Conservation (phyloP, 2,113 vertebrate genomes). For the Sylvia atricapilla region DNA sequence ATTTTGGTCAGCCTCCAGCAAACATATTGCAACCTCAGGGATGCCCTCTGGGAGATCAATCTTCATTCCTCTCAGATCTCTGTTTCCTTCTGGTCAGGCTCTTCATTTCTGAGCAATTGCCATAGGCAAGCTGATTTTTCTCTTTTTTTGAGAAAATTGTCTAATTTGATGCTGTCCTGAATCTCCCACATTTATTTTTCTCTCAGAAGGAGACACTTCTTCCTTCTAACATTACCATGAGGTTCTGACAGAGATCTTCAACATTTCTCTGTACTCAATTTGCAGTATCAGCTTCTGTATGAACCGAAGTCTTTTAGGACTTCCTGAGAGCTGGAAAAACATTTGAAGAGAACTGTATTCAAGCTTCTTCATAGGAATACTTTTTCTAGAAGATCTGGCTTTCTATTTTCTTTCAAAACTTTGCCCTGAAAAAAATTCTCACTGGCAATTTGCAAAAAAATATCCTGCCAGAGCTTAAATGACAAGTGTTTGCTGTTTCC, state of each 20-base stretch:
- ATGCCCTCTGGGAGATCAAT: neutral
- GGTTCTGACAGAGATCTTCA: neutral
- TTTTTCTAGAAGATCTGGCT: neutral
- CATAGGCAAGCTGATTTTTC: neutral
- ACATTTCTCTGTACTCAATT: neutral
- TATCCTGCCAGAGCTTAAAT: neutral
- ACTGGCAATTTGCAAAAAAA: neutral
- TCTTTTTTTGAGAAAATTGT: neutral
- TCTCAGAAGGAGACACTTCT: neutral
- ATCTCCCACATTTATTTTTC: neutral
- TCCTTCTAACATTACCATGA: neutral
- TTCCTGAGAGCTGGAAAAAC: neutral
- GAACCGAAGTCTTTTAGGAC: neutral
- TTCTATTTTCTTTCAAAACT: neutral
- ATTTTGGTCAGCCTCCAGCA: neutral
- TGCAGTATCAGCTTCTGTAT: neutral
- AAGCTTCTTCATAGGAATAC: neutral
- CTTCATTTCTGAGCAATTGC: neutral
- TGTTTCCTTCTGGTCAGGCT: neutral
- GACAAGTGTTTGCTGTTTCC: neutral
- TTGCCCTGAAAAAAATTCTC: neutral
- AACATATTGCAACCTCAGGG: accelerated
- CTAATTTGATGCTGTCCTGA: neutral
- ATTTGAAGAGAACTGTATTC: neutral
- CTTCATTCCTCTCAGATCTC: neutral